Evolutionary conservation across 2,888 invertebrate species (phyloP), one percentile per base, ranked within the genome.

Genomic region (Trilocha varians): DNA sequence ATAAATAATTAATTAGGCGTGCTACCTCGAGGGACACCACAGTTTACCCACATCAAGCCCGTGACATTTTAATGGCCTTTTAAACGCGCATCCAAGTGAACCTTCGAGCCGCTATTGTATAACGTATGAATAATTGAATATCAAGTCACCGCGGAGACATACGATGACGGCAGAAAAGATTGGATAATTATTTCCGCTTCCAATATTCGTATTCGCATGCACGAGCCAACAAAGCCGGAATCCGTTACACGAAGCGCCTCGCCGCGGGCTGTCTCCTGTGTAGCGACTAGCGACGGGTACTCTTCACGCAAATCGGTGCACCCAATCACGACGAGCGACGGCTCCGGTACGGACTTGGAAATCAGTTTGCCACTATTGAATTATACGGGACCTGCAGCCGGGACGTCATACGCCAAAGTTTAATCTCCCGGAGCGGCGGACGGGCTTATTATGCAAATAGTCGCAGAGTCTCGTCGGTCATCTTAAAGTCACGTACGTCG

Each of bases 311-410:
- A 72, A 73, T 73, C 76, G 68, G 62, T 63, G 69, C 68, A 65
- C 65, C 72, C 72, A 78, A 79, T 78, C 80, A 71, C 69, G 60
- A 50, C 48, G 50, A 54, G 50, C 55, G 50, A 38, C 40, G 33
- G 44, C 47, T 45, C 43, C 42, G 43, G 62, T 65, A 55, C 65
- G 57, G 71, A 78, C 64, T 76, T 73, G 62, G 67, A 71, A 83
- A 78, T 82, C 79, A 82, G 78, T 79, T 79, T 73, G 75, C 76
- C 77, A 73, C 79, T 82, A 83, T 83, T 83, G 79, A 83, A 82
- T 83, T 82, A 82, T 75, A 79, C 71, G 74, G 70, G 70, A 65
- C 74, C 73, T 72, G 72, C 77, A 73, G 73, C 69, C 68, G 69
- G 72, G 70, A 75, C 76, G 78, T 78, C 78, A 79, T 79, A 78